Conservation (phyloP, 1,140 invertebrate species). For the Drosophila ogumai region DNA sequence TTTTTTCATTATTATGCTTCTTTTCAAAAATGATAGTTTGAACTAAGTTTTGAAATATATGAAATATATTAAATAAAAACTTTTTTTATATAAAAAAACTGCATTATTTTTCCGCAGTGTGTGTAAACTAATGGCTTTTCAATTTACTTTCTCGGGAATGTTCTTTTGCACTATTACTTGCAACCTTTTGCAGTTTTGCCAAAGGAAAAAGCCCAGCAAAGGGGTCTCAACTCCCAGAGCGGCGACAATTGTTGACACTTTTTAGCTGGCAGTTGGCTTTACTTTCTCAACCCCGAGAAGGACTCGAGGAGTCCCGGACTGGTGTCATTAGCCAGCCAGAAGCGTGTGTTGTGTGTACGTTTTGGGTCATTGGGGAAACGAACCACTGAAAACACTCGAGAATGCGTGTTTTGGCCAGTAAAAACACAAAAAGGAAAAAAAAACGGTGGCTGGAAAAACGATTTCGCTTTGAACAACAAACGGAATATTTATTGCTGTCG, state of each 20-base stretch:
- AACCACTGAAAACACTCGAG: slow-evolving; percentile 11
- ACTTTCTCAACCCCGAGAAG: slow-evolving; percentile 1
- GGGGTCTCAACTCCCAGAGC: slow-evolving; percentile 20
- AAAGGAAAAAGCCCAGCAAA: background rate
- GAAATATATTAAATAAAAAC: no score
- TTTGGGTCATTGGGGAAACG: slow-evolving; percentile 35
- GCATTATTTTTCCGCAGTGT: background rate
- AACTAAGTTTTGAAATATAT: no score
- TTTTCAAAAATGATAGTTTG: no score
- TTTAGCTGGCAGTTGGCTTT: slow-evolving; percentile 33
- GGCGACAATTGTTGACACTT: slow-evolving; percentile 28
- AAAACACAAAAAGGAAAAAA: background rate
- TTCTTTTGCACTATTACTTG: slow-evolving; percentile 7
- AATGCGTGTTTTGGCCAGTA: slow-evolving; percentile 11
- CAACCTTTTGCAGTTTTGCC: slow-evolving; percentile 14
- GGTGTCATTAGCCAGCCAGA: slow-evolving; percentile 47
- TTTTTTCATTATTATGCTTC: no score
- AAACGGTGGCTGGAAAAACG: slow-evolving; percentile 18
- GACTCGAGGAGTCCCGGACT: slow-evolving; percentile 1
- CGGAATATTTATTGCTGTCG: slow-evolving; percentile 66
- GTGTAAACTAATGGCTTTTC: slow-evolving; percentile 10
- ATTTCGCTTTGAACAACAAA: slow-evolving; percentile 60
- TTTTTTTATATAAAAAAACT: background rate
- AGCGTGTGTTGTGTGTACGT: slow-evolving; percentile 17
- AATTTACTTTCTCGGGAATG: slow-evolving; percentile 32